Evolutionary conservation across 2,113 vertebrate species (phyloP).

Genomic region (Osmerus eperlanus): DNA sequence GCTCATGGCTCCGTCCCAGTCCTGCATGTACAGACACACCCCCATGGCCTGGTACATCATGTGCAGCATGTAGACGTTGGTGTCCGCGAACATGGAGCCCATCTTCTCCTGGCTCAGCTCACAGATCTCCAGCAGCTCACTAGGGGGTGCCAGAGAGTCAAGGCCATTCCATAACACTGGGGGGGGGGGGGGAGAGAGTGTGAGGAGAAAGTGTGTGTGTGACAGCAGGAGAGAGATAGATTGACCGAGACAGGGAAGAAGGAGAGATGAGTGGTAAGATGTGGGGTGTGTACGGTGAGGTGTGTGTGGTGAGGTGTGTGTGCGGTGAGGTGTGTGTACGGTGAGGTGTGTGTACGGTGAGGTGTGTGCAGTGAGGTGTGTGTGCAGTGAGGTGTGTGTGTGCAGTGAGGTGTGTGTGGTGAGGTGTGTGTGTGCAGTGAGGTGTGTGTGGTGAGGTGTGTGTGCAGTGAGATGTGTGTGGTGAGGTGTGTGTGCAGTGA

Average conservation of each 20-base stretch:
- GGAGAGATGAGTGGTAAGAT: no score
- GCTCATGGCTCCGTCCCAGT: constrained; percentile 92
- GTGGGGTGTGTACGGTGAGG: not conserved
- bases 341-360: not conserved
- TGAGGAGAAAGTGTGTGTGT: not conserved
- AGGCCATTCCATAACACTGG: constrained; percentile 61
- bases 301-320: not conserved
- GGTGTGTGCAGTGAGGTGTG: no score
- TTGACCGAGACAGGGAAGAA: constrained; percentile 38
- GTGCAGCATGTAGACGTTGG: constrained; percentile 96
- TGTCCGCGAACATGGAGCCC: constrained; percentile 87
- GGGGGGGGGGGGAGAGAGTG: not conserved
- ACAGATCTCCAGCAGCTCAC: constrained; percentile 93
- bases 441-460: no score
- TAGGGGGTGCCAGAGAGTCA: constrained; percentile 82
- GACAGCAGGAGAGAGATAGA: constrained; percentile 54
- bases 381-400: not conserved
- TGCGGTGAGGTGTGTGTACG: not conserved
- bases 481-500: no score
- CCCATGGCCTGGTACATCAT: constrained; percentile 69
- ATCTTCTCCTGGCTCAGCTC: constrained; percentile 95
- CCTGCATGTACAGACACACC: constrained; percentile 94
- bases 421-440: no score
- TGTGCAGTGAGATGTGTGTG: no score
- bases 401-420: no score